Base-by-base conservation (phyloP, 2,113 vertebrate genomes). In the Caracal caracal region DNA sequence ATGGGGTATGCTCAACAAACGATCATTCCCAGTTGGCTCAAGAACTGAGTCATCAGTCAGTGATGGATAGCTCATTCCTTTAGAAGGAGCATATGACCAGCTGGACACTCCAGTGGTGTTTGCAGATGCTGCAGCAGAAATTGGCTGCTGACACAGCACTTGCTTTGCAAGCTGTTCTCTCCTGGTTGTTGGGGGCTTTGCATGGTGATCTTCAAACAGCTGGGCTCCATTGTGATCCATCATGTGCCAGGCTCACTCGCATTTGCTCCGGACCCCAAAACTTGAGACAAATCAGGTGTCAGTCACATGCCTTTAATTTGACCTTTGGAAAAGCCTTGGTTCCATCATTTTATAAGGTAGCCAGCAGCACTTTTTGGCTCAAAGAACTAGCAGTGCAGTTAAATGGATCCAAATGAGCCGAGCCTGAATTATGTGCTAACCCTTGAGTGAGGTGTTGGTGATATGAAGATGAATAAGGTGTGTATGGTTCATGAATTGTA, bases 121-220 rank as follows among this genome's bases (percentile, higher is more conserved):
- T 92, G 59, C 73, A 92, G 43, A 43, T 92, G 93, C 47, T 82
- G 68, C 28, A 24, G 93, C 6, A 59, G 61, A 81, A 93, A 70
- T 59, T 78, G 43, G 35, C 43, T 78, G 65, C 66, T 65, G 61
- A 92, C 47, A 78, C 9, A 61, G 83, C 66, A 51, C 28, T 82
- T 73, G 51, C 59, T 47, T 88, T 82, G 61, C 51, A 86, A 92
- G 37, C 88, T 96, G 51, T 90, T 95, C 28, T 65, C 20, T 75
- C 19, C 40, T 40, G n/a, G 13, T 81, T 59, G 33, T 26, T 1
- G 10, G 11, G 73, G 84, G 26, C 40, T 85, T 84, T 5, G 5
- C 1, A 7, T 43, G 83, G 51, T 65, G 5, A 10, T 81, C n/a
- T 92, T 73, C 56, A 28, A 43, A 78, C 59, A 65, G 65, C 86